Base-by-base conservation (phyloP, 1,140 invertebrate species). In the Heliothis virescens region DNA sequence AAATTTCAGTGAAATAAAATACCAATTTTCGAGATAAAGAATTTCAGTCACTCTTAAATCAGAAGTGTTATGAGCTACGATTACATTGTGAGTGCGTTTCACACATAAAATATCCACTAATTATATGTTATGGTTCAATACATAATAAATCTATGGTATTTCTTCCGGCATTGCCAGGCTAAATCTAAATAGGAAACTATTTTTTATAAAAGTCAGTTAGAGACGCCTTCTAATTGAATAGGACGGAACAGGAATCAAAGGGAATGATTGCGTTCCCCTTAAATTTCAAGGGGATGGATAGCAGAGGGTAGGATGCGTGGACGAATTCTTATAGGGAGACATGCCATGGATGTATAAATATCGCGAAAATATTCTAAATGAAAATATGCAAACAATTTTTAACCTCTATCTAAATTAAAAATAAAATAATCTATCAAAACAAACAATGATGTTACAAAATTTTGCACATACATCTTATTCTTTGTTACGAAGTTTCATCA, bases 161-260 rank as follows among this genome's bases (percentile, higher is more conserved):
- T 47, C 16, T 18, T 47, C 41, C 34, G 34, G n/a, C 16, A 48
- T 16, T 12, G 16, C 41, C 47, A 67, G 7, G 12, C 41, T 47
- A 29, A 76, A 53, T 76, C 74, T n/a, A 76, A 76, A 16, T 53
- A 73, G 83, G 80, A 84, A 85, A 82, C 82, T 82, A 87, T 88
- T 91, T 90, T 88, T 88, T 86, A 79, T 85, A 80, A 72, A 84
- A 88, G 84, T 84, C 87, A 88, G 87, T 91, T 90, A 90, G 87
- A 92, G 91, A 91, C 88, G 90, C 89, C 90, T 90, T 85, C 88
- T 94, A 94, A 94, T 94, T 94, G 91, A 94, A 93, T 90, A 89
- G 90, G 90, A 92, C 88, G 93, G 90, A 90, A 92, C 87, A 92
- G 85, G 87, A 94, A 93, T 94, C 93, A 94, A 94, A 94, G 92